A percentile compares a stretch with the other conserved stretches of the same genome.
Evolutionary conservation across 1,140 invertebrate genomes (phyloP).

Genomic region (Drosophila cardini): DNA sequence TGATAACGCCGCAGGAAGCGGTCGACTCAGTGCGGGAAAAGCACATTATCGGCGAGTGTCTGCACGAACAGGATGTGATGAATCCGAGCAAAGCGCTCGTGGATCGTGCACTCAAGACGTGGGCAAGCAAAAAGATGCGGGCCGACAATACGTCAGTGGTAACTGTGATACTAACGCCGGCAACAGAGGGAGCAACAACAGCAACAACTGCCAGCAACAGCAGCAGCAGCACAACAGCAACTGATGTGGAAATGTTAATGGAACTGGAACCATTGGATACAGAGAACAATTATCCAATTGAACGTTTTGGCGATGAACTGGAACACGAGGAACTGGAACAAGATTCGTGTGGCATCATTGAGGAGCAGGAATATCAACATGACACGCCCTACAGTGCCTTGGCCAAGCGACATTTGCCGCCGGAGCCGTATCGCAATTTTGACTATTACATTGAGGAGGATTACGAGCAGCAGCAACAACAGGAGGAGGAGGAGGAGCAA

Average conservation of each 20-base stretch:
- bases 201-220: background rate
- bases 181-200: conserved; percentile 86
- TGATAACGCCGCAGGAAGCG: conserved; percentile 93
- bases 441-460: conserved; percentile 71
- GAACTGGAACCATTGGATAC: conserved; percentile 31
- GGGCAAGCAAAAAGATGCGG: conserved; percentile 91
- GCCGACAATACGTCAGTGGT: conserved; percentile 98
- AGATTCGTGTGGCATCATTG: conserved; percentile 54
- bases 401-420: conserved; percentile 74
- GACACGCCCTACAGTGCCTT: conserved; percentile 75
- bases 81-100: conserved; percentile 97
- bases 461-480: conserved; percentile 25
- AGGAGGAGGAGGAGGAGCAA: conserved; percentile 45
- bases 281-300: conserved; percentile 35
- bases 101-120: conserved; percentile 92
- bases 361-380: conserved; percentile 62
- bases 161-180: conserved; percentile 96
- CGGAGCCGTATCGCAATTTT: conserved; percentile 74
- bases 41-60: conserved; percentile 89
- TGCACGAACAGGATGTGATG: conserved; percentile 84
- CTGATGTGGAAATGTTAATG: conserved; percentile 47
- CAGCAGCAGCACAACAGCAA: conserved; percentile 2
- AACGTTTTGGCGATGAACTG: conserved; percentile 11
- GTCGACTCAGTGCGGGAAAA: conserved; percentile 93
- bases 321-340: conserved; percentile 32